A percentile compares a stretch with the other conserved stretches of the same genome.
These are phyloP conservation scores for Chondrosia reniformis DNA, from an alignment of 37 sponge, comb jelly and placozoan species.

Conservation along the genomic window DNA sequence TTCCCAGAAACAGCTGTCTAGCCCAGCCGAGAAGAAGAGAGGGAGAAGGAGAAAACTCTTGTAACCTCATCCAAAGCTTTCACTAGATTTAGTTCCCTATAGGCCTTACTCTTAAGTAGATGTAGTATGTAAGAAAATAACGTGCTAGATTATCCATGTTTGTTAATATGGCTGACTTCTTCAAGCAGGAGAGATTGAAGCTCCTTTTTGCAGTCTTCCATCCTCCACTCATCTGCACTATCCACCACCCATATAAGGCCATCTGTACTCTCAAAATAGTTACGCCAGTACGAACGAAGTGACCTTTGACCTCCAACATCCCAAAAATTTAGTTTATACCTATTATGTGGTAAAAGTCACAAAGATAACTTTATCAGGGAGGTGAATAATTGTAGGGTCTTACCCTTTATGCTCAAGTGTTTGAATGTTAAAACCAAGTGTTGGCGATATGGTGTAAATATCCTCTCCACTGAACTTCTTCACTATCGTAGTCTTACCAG, in stretches of 20 bases:
- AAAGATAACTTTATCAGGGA: background rate
- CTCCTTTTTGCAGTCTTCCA: conserved; percentile 81
- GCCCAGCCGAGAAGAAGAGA: too few relatives aligned
- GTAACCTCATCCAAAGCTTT: too few relatives aligned
- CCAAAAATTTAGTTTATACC: conserved; percentile 97
- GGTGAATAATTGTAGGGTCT: background rate
- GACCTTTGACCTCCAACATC: conserved; percentile 99
- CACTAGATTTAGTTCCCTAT: too few relatives aligned
- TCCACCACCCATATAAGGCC: conserved; percentile 99
- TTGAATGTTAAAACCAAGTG: conserved; percentile 98
- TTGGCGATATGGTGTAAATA: conserved; percentile 90
- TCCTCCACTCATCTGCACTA: conserved; percentile 90
- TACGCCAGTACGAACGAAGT: conserved; percentile 97
- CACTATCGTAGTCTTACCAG: conserved; percentile 98
- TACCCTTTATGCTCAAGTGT: conserved; percentile 94
- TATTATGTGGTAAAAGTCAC: conserved; percentile 18
- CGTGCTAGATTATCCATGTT: too few relatives aligned
- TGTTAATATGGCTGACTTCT: conserved; percentile 65
- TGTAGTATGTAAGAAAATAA: too few relatives aligned
- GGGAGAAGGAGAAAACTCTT: too few relatives aligned
- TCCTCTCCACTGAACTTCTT: conserved; percentile 98
- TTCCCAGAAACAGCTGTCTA: too few relatives aligned
- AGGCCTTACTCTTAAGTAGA: too few relatives aligned
- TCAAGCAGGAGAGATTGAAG: conserved; percentile 72
- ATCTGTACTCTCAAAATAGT: conserved; percentile 99